A percentile compares a stretch with the other conserved stretches of the same genome.
phyloP scores from a whole-genome alignment of 2,888 invertebrate species.

The Stenichneumon culpator region DNA sequence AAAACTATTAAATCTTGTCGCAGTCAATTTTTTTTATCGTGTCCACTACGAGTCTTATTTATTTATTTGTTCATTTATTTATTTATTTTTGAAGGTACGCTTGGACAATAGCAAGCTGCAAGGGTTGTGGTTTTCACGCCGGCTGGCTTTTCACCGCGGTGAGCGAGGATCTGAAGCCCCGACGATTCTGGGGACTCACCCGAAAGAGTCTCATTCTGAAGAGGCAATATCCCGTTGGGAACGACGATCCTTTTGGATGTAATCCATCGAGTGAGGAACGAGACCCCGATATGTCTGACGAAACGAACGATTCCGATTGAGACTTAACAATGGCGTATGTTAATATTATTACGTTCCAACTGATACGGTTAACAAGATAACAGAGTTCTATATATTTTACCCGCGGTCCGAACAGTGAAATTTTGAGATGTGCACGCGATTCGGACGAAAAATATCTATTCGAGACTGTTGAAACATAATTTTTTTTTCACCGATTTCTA shows the following conservation, averaged over 20 bases:
- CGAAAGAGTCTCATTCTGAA: conserved; percentile 84
- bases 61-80: not conserved
- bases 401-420: not conserved
- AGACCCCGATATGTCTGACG: not conserved
- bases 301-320: conserved; percentile 40
- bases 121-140: conserved; percentile 89
- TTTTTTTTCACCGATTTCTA: conserved; percentile 7
- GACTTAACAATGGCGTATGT: not conserved
- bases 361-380: not conserved
- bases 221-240: not conserved
- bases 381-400: not conserved
- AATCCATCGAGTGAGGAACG: not conserved
- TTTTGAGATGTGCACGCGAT: not conserved
- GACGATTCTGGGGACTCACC: conserved; percentile 90
- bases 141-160: conserved; percentile 94
- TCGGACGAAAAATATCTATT: not conserved
- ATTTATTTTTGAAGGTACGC: conserved; percentile 87
- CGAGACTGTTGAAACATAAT: not conserved
- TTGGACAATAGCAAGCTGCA: conserved; percentile 92
- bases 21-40: conserved; percentile 18
- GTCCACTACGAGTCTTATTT: not conserved
- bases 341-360: conserved; percentile 2
- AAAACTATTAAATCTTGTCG: conserved; percentile 24
- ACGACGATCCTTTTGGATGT: conserved; percentile 5
- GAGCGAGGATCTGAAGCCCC: conserved; percentile 88